Percentiles rank a stretch among this genome's conserved stretches.
Conservation (phyloP, 2,797 vertebrate species). For the Petrocephalus sullivani region DNA sequence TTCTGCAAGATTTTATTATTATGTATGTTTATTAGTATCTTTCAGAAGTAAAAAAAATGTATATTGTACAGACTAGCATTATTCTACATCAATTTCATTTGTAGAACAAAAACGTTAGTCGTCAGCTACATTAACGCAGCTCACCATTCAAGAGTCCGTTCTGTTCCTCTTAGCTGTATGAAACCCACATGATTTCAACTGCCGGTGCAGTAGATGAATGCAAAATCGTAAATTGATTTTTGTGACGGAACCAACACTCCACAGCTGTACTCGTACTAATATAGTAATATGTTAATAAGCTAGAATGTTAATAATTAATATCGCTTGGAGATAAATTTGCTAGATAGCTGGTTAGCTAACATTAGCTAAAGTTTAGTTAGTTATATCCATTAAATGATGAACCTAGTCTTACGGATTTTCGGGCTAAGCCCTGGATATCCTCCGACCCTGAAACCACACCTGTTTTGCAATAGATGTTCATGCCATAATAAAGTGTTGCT, state of each 20-base stretch:
- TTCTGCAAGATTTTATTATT: not conserved
- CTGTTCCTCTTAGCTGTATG: not conserved
- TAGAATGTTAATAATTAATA: not conserved
- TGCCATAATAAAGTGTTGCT: not conserved
- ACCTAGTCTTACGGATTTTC: not conserved
- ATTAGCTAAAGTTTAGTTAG: not conserved
- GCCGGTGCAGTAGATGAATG: not conserved
- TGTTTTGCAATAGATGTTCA: not conserved
- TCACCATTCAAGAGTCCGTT: not conserved
- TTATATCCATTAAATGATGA: not conserved
- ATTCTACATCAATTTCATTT: not conserved
- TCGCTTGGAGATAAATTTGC: not conserved
- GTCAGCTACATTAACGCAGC: not conserved
- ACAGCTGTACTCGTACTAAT: not conserved
- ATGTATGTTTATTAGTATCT: not conserved
- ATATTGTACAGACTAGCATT: not conserved
- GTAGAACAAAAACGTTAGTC: not conserved
- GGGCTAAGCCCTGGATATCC: not conserved
- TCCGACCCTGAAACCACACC: not conserved
- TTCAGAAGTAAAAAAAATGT: not conserved
- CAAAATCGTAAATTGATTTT: not conserved
- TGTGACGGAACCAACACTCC: not conserved
- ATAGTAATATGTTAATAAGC: not conserved
- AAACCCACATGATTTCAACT: not conserved
- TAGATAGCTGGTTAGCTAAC: not conserved